Evolutionary conservation across 1,140 invertebrate genomes (phyloP), one percentile per base, ranked within the genome.

Genomic region (Lordiphosa mommai): DNA sequence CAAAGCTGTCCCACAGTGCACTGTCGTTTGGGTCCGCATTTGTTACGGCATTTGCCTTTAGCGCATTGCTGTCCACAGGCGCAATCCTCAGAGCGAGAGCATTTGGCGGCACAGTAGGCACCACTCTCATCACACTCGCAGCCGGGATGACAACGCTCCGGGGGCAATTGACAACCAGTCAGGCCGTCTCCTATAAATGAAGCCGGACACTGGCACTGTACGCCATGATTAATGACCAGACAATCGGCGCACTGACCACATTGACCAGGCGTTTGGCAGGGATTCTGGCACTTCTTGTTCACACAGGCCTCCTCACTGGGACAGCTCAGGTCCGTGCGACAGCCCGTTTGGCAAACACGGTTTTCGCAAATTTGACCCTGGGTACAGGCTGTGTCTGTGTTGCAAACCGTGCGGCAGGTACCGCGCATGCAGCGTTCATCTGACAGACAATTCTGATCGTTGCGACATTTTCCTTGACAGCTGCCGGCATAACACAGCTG

Each of bases 241-340:
- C 96, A 97, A 23, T 92, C 91, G 9, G 96, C 95, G 89, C 96
- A 97, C 52, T 93, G 92, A 29, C 96, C 96, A 86, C 96, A 97
- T 88, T 90, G 91, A 13, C 91, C 91, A 27, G 92, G 91, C 20
- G 89, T 85, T 23, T 89, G 89, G 73, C 95, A 97, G 1, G 96
- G 95, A 92, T 96, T 94, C 93, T 91, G 92, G 79, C 96, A 97
- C 88, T 95, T 92, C 70, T 95, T 94, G 66, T 95, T 93, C 20
- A 96, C 91, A 86, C 96, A 97, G 1, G 95, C 93, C 85, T 95
- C 91, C 47, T 94, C 89, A 52, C 88, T 90, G 2, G 92, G 89
- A 84, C 96, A 97, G 7, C 93, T 92, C n/a, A 93, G 92, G 85
- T 96, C 96, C 82, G 92, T 95, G 29, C 95, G 91, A 84, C 96